Base-by-base conservation (phyloP, 2,113 vertebrate species). In the Falco punctatus region DNA sequence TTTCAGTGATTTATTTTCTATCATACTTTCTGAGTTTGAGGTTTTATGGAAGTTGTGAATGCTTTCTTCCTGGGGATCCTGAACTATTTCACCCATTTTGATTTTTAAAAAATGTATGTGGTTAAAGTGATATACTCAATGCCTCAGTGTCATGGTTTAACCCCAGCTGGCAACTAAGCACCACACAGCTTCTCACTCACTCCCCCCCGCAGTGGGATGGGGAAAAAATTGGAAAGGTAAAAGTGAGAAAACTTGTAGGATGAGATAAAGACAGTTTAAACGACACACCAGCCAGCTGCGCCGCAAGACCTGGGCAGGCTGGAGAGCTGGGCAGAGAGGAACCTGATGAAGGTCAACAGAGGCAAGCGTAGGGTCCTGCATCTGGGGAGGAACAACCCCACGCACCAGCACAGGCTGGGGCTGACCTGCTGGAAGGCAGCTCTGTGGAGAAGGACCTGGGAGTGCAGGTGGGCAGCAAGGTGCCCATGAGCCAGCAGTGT, bases 141-240 rank as follows among this genome's bases (percentile, higher is more conserved):
- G 42, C 6, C n/a, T 77, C 38, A 44, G 30, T 55, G n/a, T 9
- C 1, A 3, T 27, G 40, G 22, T 23, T 78, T 78, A 84, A 51
- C 49, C 15, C 30, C 35, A 48, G 16, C 33, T 33, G 38, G 15
- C 15, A 69, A 7, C 28, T 30, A 28, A 67, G 5, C 61, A 3
- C 8, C 35, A 40, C 61, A 62, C 26, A 40, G 38, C 26, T 4
- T 3, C 33, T 75, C 0, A 0, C 49, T 64, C 8, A 52, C 14
- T 64, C 42, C 28, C 8, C 40, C 35, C 30, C 46, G 14, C 42
- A n/a, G 10, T 71, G n/a, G 19, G 48, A 30, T 20, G 23, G 19
- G 15, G 6, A 55, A 30, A 72, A 28, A 72, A 64, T 40, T 19
- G 6, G 42, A 44, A 18, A 33, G 67, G 10, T 23, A 82, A 82